A percentile compares a stretch with the other conserved stretches of the same genome.
These are phyloP conservation scores for Indicator maculatus DNA, from an alignment of 2,113 vertebrate species.

Conservation along the genomic window DNA sequence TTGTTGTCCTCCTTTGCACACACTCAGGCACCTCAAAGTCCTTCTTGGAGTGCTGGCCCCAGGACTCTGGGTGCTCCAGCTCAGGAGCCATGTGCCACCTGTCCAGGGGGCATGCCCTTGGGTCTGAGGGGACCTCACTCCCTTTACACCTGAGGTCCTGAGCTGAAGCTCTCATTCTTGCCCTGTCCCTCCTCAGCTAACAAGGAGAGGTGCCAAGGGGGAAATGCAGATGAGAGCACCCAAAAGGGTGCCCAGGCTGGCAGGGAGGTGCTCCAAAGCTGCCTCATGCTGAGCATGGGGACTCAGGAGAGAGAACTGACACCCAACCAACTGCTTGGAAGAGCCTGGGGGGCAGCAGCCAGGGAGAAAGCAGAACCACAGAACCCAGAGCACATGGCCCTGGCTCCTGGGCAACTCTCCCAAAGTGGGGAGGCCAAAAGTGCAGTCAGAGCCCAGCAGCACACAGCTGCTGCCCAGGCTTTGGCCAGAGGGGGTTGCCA, in stretches of 20 bases:
- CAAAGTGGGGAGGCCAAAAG: neutral
- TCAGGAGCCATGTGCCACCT: neutral
- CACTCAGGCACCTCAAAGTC: no score
- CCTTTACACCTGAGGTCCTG: neutral
- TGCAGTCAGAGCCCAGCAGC: neutral
- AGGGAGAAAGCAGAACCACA: neutral
- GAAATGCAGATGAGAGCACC: neutral
- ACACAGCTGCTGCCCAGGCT: conserved; percentile 30
- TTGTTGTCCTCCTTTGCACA: no score
- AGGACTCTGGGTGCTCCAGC: neutral
- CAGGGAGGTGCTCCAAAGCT: rapidly evolving
- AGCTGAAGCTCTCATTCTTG: neutral
- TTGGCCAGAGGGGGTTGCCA: conserved; percentile 31
- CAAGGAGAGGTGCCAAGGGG: rapidly evolving
- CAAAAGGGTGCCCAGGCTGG: neutral
- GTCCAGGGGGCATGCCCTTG: rapidly evolving
- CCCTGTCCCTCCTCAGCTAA: neutral
- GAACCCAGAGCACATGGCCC: neutral
- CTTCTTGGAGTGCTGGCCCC: no score
- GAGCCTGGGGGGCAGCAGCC: neutral
- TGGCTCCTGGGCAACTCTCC: neutral
- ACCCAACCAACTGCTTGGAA: rapidly evolving
- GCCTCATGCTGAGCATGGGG: rapidly evolving
- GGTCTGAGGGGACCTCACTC: no score
- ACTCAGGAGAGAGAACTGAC: neutral